Evolutionary conservation across 2,888 invertebrate genomes (phyloP).

Genomic region (Cremastobaeus sp.): DNA sequence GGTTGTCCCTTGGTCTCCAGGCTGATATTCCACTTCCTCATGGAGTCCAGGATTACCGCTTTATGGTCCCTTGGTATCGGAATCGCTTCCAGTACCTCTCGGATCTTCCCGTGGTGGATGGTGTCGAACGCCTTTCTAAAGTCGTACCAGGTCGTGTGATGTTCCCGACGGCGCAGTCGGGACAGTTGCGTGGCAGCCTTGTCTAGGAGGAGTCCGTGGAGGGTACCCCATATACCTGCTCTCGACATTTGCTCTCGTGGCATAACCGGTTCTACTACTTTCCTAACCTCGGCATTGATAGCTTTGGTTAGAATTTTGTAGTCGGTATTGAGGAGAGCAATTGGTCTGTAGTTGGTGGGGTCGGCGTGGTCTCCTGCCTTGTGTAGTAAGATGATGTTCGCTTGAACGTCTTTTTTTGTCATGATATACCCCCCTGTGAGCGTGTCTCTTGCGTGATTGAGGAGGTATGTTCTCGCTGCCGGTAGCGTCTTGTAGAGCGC

Average conservation of each 20-base stretch:
- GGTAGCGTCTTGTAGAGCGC: constrained; percentile 1
- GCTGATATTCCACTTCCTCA: neutral
- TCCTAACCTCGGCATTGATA: constrained; percentile 7
- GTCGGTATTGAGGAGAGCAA: constrained; percentile 7
- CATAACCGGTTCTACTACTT: neutral
- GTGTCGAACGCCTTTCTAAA: constrained; percentile 8
- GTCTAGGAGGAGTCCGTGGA: no score
- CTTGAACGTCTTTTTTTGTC: neutral
- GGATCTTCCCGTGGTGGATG: neutral
- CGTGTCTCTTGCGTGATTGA: neutral
- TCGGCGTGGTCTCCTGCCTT: neutral
- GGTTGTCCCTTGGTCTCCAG: neutral
- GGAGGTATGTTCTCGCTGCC: neutral
- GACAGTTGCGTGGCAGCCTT: neutral
- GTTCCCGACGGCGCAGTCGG: neutral
- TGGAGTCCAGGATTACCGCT: neutral
- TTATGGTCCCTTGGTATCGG: neutral
- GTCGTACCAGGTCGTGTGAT: constrained; percentile 9
- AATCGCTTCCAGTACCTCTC: neutral
- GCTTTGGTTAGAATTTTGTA: constrained; percentile 14
- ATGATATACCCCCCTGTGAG: neutral
- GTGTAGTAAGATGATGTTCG: neutral
- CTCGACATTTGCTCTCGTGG: constrained; percentile 10
- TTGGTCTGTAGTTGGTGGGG: constrained; percentile 1
- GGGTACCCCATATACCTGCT: constrained; percentile 3